These are phyloP conservation scores for Camponotus vicinus DNA, from an alignment of 1,140 invertebrate species.

Conservation along the genomic window DNA sequence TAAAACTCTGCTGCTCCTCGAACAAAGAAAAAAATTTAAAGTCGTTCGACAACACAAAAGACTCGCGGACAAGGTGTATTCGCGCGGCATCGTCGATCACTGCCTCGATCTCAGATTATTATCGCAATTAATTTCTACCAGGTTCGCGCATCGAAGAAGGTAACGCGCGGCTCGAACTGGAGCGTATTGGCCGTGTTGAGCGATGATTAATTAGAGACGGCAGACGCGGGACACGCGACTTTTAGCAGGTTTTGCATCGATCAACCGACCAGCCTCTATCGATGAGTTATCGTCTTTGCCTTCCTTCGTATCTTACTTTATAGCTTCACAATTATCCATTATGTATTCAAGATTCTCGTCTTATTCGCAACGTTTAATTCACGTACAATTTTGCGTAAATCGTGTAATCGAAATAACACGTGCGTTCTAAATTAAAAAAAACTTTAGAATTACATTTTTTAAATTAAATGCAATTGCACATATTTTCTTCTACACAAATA, in stretches of 20 bases:
- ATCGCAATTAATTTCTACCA: constrained; percentile 76
- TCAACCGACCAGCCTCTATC: constrained; percentile 67
- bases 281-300: constrained; percentile 44
- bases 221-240: constrained; percentile 76
- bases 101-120: constrained; percentile 76
- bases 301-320: constrained; percentile 25
- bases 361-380: background rate
- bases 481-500: background rate
- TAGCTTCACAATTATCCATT: constrained; percentile 42
- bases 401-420: background rate
- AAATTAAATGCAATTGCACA: background rate
- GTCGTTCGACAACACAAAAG: constrained; percentile 54
- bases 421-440: background rate
- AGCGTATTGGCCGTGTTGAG: constrained; percentile 74
- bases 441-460: background rate
- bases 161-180: constrained; percentile 69
- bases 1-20: constrained; percentile 9
- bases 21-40: constrained; percentile 20
- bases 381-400: background rate
- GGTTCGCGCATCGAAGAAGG: constrained; percentile 72
- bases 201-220: constrained; percentile 78
- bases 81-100: constrained; percentile 72
- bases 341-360: background rate
- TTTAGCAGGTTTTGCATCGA: constrained; percentile 76
- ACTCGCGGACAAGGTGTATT: constrained; percentile 65